Conservation (phyloP, 1,140 invertebrate genomes). For the Manduca sexta region DNA sequence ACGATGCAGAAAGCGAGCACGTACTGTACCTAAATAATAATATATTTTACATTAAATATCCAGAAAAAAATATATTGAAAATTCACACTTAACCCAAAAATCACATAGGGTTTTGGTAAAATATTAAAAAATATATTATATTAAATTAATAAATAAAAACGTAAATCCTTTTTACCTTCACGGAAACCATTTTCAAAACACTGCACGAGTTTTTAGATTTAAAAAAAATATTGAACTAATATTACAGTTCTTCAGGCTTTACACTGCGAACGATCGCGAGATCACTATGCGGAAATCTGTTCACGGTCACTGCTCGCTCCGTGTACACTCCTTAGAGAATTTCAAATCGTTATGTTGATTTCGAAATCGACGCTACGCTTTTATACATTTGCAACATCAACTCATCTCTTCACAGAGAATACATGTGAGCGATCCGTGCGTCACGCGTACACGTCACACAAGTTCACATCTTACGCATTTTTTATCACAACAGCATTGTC, state of each 20-base stretch:
- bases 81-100: too few species aligned
- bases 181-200: conserved; percentile 49
- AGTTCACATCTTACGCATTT: conserved; percentile 39
- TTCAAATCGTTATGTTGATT: conserved; percentile 69
- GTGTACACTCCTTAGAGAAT: conserved; percentile 61
- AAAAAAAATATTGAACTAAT: conserved; percentile 29
- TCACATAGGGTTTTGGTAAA: too few species aligned
- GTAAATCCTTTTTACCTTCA: conserved; percentile 32
- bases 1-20: conserved; percentile 45
- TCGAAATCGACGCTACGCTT: conserved; percentile 69
- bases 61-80: not conserved
- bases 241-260: conserved; percentile 44
- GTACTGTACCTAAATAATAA: conserved; percentile 38
- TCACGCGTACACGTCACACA: conserved; percentile 31
- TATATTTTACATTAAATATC: conserved; percentile 1
- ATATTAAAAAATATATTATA: not conserved
- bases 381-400: conserved; percentile 71
- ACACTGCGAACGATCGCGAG: conserved; percentile 36
- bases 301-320: conserved; percentile 36
- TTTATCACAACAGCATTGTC: conserved; percentile 59
- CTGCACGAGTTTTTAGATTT: conserved; percentile 20
- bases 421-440: conserved; percentile 19
- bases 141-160: conserved; percentile 4
- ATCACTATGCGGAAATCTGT: conserved; percentile 55
- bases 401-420: conserved; percentile 48